These are phyloP conservation scores for Myodes glareolus DNA, from an alignment of 2,113 vertebrate genomes.

Conservation along the genomic window DNA sequence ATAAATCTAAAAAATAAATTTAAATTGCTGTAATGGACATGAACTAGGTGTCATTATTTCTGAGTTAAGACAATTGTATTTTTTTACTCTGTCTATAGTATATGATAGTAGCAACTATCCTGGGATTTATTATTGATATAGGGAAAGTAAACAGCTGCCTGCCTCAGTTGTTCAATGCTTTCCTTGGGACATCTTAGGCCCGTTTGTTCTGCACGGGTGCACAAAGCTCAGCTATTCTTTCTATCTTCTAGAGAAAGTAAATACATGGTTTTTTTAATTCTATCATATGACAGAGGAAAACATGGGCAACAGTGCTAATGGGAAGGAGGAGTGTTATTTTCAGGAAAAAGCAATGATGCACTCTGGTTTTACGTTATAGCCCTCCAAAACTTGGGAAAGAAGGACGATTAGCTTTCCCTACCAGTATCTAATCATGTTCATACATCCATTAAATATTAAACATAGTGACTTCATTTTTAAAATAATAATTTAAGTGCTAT, in stretches of 20 bases:
- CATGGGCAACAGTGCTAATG: fast-evolving
- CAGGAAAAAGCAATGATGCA: fast-evolving
- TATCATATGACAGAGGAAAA: not conserved
- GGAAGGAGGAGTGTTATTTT: fast-evolving
- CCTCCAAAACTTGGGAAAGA: not conserved
- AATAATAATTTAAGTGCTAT: not conserved
- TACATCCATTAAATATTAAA: not conserved
- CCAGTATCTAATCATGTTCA: not conserved
- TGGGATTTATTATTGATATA: slow-evolving; percentile 37
- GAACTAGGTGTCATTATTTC: not conserved
- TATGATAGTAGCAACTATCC: slow-evolving; percentile 1
- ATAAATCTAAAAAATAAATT: not conserved
- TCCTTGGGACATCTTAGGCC: slow-evolving; percentile 24
- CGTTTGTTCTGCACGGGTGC: slow-evolving; percentile 17
- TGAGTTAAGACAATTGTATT: not conserved
- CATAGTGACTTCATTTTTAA: not conserved
- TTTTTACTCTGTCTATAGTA: slow-evolving; percentile 33
- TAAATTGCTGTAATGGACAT: not conserved
- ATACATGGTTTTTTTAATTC: not conserved
- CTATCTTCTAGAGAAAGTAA: not conserved
- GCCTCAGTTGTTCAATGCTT: slow-evolving; percentile 37
- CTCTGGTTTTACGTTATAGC: not conserved
- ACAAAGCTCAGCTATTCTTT: not conserved
- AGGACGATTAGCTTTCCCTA: not conserved
- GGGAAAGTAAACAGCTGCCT: slow-evolving; percentile 52